A percentile compares a stretch with the other conserved stretches of the same genome.
Conservation (phyloP, 2,888 invertebrate genomes). For the Diadromus collaris region DNA sequence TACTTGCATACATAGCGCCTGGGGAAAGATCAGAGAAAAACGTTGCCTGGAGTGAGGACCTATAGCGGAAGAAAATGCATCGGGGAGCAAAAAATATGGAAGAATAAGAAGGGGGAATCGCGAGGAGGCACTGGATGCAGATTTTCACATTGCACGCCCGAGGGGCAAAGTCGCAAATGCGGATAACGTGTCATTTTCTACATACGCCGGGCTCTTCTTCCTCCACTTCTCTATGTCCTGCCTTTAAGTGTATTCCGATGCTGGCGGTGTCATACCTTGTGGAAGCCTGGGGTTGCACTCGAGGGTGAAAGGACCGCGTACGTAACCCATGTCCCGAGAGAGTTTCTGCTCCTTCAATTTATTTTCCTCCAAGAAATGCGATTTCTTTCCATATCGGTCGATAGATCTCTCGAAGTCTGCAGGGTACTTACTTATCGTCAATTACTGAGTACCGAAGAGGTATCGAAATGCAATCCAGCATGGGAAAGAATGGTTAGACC, state of each 20-base stretch:
- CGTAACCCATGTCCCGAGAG: background rate
- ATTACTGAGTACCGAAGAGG: background rate
- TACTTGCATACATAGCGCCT: slow-evolving; percentile 9
- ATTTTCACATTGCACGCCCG: slow-evolving; percentile 40
- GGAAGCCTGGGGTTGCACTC: slow-evolving; percentile 22
- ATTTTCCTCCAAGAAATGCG: background rate
- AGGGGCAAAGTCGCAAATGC: slow-evolving; percentile 35
- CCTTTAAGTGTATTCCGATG: slow-evolving; percentile 10
- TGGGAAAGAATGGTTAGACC: no score
- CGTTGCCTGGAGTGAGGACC: slow-evolving; percentile 13
- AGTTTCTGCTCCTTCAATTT: background rate
- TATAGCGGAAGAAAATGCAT: background rate
- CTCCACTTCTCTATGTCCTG: slow-evolving; percentile 5
- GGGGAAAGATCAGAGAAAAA: slow-evolving; percentile 40
- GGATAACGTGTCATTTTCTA: slow-evolving; percentile 43
- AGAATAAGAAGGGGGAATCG: slow-evolving; percentile 11
- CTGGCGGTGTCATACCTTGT: slow-evolving; percentile 27
- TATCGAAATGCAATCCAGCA: background rate
- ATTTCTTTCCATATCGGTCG: background rate
- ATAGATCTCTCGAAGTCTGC: background rate
- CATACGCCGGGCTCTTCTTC: background rate
- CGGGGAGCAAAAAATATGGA: background rate
- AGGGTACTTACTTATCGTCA: background rate
- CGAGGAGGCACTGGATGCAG: slow-evolving; percentile 34
- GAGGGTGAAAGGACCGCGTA: slow-evolving; percentile 14